Conservation (phyloP, 1,140 invertebrate genomes). For the Neodiprion fabricii region DNA sequence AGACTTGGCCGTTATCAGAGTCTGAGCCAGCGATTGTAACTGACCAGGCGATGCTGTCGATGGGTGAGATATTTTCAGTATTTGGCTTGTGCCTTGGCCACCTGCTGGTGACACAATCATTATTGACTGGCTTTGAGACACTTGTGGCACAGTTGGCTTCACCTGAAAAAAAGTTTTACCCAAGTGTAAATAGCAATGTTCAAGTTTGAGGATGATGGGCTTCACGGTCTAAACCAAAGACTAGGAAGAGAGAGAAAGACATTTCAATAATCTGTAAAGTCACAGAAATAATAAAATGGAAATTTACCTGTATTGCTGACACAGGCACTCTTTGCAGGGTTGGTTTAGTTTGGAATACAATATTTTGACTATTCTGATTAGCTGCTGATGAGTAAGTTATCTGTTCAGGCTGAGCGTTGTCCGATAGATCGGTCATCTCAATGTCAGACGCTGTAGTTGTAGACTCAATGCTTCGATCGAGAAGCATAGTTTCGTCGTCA, state of each 20-base stretch:
- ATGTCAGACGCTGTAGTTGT: slow-evolving; percentile 51
- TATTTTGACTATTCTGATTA: slow-evolving; percentile 52
- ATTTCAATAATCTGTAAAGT: background rate
- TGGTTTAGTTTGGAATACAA: slow-evolving; percentile 57
- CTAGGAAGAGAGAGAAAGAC: background rate
- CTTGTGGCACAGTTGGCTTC: slow-evolving; percentile 43
- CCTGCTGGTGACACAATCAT: slow-evolving; percentile 58
- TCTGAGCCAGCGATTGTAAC: slow-evolving; percentile 56
- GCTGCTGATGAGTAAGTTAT: slow-evolving; percentile 48
- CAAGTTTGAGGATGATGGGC: too few relatives aligned
- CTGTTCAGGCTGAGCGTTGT: slow-evolving; percentile 44
- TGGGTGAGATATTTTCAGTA: slow-evolving; percentile 60
- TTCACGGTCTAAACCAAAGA: background rate
- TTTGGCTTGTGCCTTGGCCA: slow-evolving; percentile 55
- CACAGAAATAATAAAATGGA: background rate
- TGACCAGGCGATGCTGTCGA: slow-evolving; percentile 52
- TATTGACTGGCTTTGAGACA: slow-evolving; percentile 56
- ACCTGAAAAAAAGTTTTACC: slow-evolving; percentile 35
- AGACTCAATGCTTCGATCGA: slow-evolving; percentile 33
- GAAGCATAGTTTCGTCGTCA: slow-evolving; percentile 44
- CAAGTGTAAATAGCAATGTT: too few relatives aligned
- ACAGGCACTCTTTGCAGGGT: slow-evolving; percentile 52
- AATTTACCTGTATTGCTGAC: slow-evolving; percentile 48
- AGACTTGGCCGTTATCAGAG: slow-evolving; percentile 57
- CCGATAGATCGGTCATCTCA: slow-evolving; percentile 51